Percentiles rank a stretch among this genome's conserved stretches.
Evolutionary conservation across 2,797 vertebrate genomes (phyloP).

Genomic region (Calcarius lapponicus): DNA sequence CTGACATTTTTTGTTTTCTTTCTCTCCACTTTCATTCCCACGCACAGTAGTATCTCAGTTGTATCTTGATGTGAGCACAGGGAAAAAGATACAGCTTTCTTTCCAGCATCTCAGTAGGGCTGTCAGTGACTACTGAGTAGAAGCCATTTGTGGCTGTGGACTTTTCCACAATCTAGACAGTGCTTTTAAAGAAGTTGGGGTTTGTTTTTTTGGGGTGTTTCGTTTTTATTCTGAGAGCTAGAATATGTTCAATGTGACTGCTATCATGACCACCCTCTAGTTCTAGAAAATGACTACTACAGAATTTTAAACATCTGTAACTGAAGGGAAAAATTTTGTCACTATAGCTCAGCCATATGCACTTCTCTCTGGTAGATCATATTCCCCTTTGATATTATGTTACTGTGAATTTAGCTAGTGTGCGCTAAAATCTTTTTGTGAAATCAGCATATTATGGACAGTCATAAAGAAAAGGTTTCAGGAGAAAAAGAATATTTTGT

Average conservation of each 20-base stretch:
- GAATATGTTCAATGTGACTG: not conserved
- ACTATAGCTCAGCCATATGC: not conserved
- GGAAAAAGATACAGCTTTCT: not conserved
- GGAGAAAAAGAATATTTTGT: not conserved
- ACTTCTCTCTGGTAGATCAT: not conserved
- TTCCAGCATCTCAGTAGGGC: not conserved
- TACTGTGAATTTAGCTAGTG: accelerated
- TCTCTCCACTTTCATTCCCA: not conserved
- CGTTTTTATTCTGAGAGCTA: not conserved
- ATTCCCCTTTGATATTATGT: not conserved
- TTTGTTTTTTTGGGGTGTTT: not conserved
- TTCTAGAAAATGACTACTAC: not conserved
- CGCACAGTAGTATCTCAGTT: not conserved
- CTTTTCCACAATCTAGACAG: not conserved
- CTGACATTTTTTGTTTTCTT: slow-evolving; percentile 23
- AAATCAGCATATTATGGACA: not conserved
- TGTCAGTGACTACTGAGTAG: not conserved
- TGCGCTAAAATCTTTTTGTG: not conserved
- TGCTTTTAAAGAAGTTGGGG: not conserved
- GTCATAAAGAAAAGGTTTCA: not conserved
- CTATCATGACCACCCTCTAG: not conserved
- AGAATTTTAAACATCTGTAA: not conserved
- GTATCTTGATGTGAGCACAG: not conserved
- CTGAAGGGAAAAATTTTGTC: not conserved
- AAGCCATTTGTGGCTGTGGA: not conserved